These are phyloP conservation scores for Pteria penguin DNA, from an alignment of 2,888 invertebrate species.

Conservation along the genomic window DNA sequence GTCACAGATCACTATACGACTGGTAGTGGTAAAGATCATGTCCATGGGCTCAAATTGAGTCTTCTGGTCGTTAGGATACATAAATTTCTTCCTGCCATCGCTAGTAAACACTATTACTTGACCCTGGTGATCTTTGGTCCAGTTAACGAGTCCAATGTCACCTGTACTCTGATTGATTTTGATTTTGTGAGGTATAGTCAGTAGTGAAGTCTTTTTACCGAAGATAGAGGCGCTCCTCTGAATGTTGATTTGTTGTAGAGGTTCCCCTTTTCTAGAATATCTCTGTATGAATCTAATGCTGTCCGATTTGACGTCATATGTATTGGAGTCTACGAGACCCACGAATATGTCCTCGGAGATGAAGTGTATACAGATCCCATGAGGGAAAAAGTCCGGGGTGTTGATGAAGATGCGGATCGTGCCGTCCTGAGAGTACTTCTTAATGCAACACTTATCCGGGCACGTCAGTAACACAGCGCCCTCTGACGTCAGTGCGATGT, in stretches of 20 bases:
- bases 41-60: slow-evolving; percentile 2
- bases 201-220: neutral
- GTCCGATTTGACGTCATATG: neutral
- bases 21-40: neutral
- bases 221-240: neutral
- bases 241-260: slow-evolving; percentile 1
- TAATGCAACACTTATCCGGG: slow-evolving; percentile 20
- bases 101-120: neutral
- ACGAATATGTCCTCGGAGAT: neutral
- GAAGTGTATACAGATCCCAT: slow-evolving; percentile 11
- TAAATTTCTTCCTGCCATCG: slow-evolving; percentile 8
- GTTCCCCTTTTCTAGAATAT: slow-evolving; percentile 17
- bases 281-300: slow-evolving; percentile 11
- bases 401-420: slow-evolving; percentile 13
- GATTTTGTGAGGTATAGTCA: slow-evolving; percentile 16
- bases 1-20: neutral
- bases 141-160: slow-evolving; percentile 17
- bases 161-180: slow-evolving; percentile 11
- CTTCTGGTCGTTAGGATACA: neutral
- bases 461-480: slow-evolving; percentile 10
- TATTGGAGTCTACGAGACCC: slow-evolving; percentile 7
- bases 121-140: slow-evolving; percentile 2
- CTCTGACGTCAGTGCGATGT: slow-evolving; percentile 16
- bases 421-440: slow-evolving; percentile 16
- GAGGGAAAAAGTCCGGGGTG: neutral